Evolutionary conservation across 2,113 vertebrate species (phyloP).

Genomic region (Genyomyrus donnyi): DNA sequence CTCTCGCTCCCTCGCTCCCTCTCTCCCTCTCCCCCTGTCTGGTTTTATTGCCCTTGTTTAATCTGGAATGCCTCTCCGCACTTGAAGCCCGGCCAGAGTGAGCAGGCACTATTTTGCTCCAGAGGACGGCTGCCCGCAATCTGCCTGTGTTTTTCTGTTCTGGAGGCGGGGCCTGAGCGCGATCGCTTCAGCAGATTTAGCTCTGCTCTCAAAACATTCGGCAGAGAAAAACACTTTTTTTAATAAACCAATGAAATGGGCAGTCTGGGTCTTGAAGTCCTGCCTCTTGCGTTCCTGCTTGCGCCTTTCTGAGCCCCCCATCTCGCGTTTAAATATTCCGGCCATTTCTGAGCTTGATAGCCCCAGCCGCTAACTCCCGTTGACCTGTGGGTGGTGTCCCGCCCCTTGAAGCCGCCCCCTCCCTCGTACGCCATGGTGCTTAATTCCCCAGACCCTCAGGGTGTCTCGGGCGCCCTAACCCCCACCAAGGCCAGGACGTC

Average conservation of each 20-base stretch:
- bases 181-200: conserved; percentile 23
- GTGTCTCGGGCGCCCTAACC: not conserved
- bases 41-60: conserved; percentile 6
- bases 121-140: conserved; percentile 27
- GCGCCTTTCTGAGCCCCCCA: not conserved
- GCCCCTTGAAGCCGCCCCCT: not conserved
- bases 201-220: conserved; percentile 21
- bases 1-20: not conserved
- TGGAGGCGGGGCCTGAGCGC: conserved; percentile 28
- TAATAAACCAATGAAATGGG: conserved; percentile 22
- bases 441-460: not conserved
- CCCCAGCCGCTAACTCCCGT: not conserved
- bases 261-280: conserved; percentile 34
- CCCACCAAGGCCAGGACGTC: not conserved
- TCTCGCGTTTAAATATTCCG: not conserved
- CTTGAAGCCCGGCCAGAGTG: conserved; percentile 29
- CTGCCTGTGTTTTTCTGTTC: conserved; percentile 31
- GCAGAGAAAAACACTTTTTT: conserved; percentile 23
- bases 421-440: not conserved
- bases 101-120: conserved; percentile 55
- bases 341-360: not conserved
- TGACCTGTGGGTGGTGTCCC: not conserved
- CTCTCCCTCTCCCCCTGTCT: not conserved
- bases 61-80: conserved; percentile 6
- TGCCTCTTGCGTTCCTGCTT: not conserved